Evolutionary conservation across 2,888 invertebrate genomes (phyloP).

Genomic region (Chromoteleia sp.): DNA sequence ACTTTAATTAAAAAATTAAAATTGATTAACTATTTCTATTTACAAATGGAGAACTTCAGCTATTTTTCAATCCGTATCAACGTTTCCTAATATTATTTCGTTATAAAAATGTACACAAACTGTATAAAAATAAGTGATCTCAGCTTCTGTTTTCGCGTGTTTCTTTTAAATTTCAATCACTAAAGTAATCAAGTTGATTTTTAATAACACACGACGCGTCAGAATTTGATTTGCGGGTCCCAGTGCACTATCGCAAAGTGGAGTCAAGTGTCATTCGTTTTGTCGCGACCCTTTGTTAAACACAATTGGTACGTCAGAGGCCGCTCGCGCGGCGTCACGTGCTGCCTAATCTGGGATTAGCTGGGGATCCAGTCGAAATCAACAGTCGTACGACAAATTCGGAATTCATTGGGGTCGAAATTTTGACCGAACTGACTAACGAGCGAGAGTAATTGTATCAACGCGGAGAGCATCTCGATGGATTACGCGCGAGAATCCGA

Average conservation of each 20-base stretch:
- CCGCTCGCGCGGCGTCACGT: slow-evolving; percentile 71
- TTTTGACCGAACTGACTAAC: slow-evolving; percentile 68
- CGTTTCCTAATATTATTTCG: too few relatives aligned
- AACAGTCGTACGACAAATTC: slow-evolving; percentile 72
- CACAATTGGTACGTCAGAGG: slow-evolving; percentile 60
- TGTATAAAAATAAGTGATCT: too few relatives aligned
- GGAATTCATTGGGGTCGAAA: slow-evolving; percentile 69
- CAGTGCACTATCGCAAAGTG: slow-evolving; percentile 72
- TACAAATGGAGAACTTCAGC: too few relatives aligned
- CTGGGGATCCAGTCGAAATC: slow-evolving; percentile 72
- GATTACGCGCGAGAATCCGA: slow-evolving; percentile 55
- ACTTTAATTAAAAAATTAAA: too few relatives aligned
- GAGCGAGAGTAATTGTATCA: slow-evolving; percentile 72
- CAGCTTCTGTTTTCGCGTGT: too few relatives aligned
- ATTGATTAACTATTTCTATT: too few relatives aligned
- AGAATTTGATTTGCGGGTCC: slow-evolving; percentile 68
- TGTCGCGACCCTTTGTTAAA: slow-evolving; percentile 73
- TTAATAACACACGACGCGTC: slow-evolving; percentile 46
- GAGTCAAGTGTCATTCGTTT: slow-evolving; percentile 78
- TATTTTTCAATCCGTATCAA: too few relatives aligned
- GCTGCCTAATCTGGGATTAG: slow-evolving; percentile 74
- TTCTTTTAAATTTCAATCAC: slow-evolving; percentile 29
- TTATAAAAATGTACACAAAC: too few relatives aligned
- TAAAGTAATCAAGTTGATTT: slow-evolving; percentile 34
- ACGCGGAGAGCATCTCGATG: slow-evolving; percentile 56